These are phyloP conservation scores for Ceratina japonica DNA, from an alignment of 1,140 invertebrate species.

Conservation along the genomic window DNA sequence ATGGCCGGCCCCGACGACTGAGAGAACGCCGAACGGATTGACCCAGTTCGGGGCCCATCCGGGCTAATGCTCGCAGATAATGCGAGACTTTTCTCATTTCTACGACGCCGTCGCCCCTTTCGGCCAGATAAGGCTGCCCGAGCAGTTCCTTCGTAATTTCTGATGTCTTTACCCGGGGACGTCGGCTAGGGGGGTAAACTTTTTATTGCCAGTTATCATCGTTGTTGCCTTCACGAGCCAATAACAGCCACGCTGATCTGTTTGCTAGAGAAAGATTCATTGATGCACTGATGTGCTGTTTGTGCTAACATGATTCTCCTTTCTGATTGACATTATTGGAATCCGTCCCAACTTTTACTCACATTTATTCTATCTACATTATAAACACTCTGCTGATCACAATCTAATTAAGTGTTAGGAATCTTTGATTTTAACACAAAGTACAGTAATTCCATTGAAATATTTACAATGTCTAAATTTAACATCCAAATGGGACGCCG, in stretches of 20 bases:
- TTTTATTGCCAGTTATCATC: constrained; percentile 42
- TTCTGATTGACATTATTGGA: too few species aligned
- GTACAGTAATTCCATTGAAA: too few species aligned
- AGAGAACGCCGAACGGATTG: constrained; percentile 45
- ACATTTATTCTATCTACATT: too few species aligned
- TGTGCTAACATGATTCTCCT: too few species aligned
- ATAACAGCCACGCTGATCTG: constrained; percentile 19
- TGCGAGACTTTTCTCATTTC: constrained; percentile 51
- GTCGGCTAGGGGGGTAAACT: constrained; percentile 4
- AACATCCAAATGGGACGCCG: background rate
- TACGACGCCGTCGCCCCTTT: constrained; percentile 9
- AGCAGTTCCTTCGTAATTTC: constrained; percentile 33
- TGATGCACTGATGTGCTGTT: background rate
- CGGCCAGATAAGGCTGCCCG: constrained; percentile 19
- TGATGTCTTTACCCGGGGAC: constrained; percentile 30
- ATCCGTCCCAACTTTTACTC: too few species aligned
- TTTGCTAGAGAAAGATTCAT: constrained; percentile 22
- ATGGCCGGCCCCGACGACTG: constrained; percentile 23
- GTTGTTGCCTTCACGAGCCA: constrained; percentile 17
- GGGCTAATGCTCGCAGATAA: constrained; percentile 41
- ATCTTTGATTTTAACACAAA: too few species aligned
- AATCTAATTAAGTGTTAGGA: too few species aligned
- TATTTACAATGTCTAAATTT: background rate
- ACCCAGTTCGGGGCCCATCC: constrained; percentile 30
- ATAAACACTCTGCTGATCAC: too few species aligned